Base-by-base conservation (phyloP, 2,797 vertebrate species). In the Enteromius afrohamiltoni region DNA sequence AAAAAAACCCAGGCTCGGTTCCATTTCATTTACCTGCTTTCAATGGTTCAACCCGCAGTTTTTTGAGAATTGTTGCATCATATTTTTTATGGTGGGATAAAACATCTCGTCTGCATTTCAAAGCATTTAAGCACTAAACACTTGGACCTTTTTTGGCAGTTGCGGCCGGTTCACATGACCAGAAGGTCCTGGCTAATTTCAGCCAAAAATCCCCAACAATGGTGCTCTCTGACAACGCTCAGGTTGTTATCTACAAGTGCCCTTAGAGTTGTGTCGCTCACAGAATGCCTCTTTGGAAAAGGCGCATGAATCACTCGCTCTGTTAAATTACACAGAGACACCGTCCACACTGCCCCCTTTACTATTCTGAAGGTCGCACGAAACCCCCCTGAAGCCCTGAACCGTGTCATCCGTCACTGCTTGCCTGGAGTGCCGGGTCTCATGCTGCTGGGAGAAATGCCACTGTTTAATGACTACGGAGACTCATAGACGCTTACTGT, bases 181-280 rank as follows among this genome's bases (percentile, higher is more conserved):
- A 82, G 65, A 68, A 82, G 86, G 80, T 83, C 83, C 77, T 69
- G 19, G 68, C 64, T 83, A 69, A 81, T 86, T 87, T 87, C 65
- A 69, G 42, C 51, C 70, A 53, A 40, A 45, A 84, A 70, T 77
- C 40, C 58, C 51, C 79, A 80, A 89, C 88, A 86, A 89, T 75
- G 83, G 79, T 21, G 40, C 67, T 76, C 83, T 86, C 82, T 85
- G 82, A 87, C 71, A 58, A 74, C 47, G n/a, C 34, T 88, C 88
- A 86, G 88, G 88, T 88, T 87, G 87, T 88, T 88, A 88, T 88
- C 86, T 79, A 83, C 68, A 84, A 88, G 83, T 85, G 87, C 87
- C 83, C 80, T 85, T 87, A 77, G 81, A 86, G 67, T 88, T 79
- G 83, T 86, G 83, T 80, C 11, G 10, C 45, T 81, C 71, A 37